A percentile compares a stretch with the other conserved stretches of the same genome.
phyloP scores from a whole-genome alignment of 2,113 vertebrate genomes.

The Callionymus lyra region DNA sequence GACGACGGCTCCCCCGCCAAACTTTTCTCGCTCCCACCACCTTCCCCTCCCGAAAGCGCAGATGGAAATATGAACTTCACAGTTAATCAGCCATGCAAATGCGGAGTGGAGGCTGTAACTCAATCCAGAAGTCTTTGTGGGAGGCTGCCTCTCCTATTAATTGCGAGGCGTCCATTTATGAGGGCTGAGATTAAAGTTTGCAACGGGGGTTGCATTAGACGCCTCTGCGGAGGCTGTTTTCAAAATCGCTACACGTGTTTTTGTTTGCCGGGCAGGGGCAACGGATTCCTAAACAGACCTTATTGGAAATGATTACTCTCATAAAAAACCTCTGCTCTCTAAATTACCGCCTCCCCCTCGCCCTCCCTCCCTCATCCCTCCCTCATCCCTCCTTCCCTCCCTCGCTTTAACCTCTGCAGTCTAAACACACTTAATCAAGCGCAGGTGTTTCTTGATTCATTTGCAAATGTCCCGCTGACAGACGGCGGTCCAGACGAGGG shows the following conservation, averaged over 20 bases:
- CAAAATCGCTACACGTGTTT: constrained; percentile 23
- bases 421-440: constrained; percentile 67
- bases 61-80: constrained; percentile 50
- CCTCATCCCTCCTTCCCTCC: constrained; percentile 20
- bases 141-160: constrained; percentile 54
- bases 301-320: constrained; percentile 67
- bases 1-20: constrained; percentile 8
- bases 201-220: too few relatives aligned
- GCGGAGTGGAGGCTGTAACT: constrained; percentile 45
- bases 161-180: constrained; percentile 55
- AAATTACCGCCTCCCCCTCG: constrained; percentile 38
- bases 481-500: constrained; percentile 7
- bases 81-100: constrained; percentile 54
- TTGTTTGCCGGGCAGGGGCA: constrained; percentile 42
- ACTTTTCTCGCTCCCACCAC: constrained; percentile 3
- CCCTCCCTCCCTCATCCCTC: constrained; percentile 1
- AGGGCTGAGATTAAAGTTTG: constrained; percentile 58
- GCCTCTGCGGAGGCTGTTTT: too few relatives aligned
- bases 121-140: constrained; percentile 46
- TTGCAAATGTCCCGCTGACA: constrained; percentile 43
- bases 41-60: constrained; percentile 28
- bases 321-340: constrained; percentile 65
- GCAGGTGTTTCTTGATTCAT: constrained; percentile 56
- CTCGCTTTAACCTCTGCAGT: constrained; percentile 28
- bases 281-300: constrained; percentile 51